Percentiles rank a stretch among this genome's conserved stretches.
Evolutionary conservation across 2,113 vertebrate species (phyloP).

Genomic region (Callionymus lyra): DNA sequence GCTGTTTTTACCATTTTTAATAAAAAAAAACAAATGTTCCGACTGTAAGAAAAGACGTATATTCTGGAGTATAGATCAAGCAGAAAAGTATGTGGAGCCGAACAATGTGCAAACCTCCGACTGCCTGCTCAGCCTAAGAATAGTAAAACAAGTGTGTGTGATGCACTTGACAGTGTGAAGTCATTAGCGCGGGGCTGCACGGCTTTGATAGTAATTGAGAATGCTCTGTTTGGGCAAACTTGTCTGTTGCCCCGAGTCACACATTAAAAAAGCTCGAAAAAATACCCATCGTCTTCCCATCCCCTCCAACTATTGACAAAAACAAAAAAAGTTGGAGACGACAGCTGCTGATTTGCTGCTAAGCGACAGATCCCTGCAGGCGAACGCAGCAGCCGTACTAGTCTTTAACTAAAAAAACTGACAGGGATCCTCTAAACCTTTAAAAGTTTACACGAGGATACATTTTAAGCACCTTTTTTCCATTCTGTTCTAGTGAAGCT

Average conservation of each 20-base stretch:
- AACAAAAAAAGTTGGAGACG: conserved; percentile 44
- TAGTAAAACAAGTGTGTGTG: conserved; percentile 13
- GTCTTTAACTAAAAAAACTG: conserved; percentile 40
- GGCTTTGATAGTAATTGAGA: conserved; percentile 52
- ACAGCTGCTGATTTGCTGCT: conserved; percentile 48
- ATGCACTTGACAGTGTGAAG: conserved; percentile 28
- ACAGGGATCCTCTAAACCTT: conserved; percentile 35
- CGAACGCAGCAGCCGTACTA: conserved; percentile 30
- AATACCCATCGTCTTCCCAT: conserved; percentile 42
- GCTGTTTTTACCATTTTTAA: too few species aligned
- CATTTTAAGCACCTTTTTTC: conserved; percentile 31
- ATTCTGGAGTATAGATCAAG: not conserved
- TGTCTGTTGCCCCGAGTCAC: conserved; percentile 37
- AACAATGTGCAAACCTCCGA: too few species aligned
- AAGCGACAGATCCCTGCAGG: conserved; percentile 44
- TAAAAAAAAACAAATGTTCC: too few species aligned
- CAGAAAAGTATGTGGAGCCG: too few species aligned
- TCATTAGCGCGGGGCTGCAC: conserved; percentile 32
- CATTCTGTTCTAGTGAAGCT: conserved; percentile 42
- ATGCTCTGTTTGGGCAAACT: conserved; percentile 42
- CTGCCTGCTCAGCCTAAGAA: too few species aligned
- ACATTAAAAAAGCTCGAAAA: conserved; percentile 60
- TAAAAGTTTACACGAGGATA: conserved; percentile 36
- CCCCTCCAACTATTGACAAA: conserved; percentile 55
- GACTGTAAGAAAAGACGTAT: too few species aligned